Conservation (phyloP, 1,140 invertebrate species). For the Drosophila santomea region DNA sequence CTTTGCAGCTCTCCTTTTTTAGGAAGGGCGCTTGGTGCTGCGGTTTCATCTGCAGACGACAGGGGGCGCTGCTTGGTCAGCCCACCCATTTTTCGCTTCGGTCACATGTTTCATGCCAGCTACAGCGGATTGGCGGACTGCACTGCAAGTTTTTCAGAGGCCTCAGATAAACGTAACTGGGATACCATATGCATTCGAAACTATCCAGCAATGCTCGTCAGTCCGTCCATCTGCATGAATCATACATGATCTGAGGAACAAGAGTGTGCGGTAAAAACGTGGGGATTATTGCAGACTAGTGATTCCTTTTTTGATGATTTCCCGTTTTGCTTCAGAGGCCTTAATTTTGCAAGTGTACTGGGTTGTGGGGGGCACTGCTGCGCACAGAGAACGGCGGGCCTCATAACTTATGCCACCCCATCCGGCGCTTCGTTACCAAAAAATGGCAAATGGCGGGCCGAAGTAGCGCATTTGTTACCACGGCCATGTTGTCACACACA, state of each 20-base stretch:
- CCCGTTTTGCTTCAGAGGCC: too few relatives aligned
- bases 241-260: too few relatives aligned
- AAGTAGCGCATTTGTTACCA: conserved; percentile 73
- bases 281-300: too few relatives aligned
- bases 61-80: conserved; percentile 50
- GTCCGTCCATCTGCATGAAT: too few relatives aligned
- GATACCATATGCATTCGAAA: too few relatives aligned
- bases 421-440: conserved; percentile 42
- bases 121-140: conserved; percentile 43
- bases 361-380: not conserved
- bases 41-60: conserved; percentile 77
- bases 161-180: too few relatives aligned
- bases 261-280: too few relatives aligned
- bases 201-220: too few relatives aligned
- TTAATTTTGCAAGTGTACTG: not conserved
- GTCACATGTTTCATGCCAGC: conserved; percentile 80
- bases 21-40: conserved; percentile 36
- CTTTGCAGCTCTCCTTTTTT: conserved; percentile 12
- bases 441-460: conserved; percentile 63
- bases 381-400: conserved; percentile 11
- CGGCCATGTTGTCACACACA: conserved; percentile 66
- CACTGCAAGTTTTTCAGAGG: too few relatives aligned
- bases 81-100: conserved; percentile 44
- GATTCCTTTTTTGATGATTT: too few relatives aligned
- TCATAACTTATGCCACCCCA: conserved; percentile 75